Percentiles rank a stretch among this genome's conserved stretches.
Conservation (phyloP, 2,888 invertebrate species). For the Lochmaea crataegi region DNA sequence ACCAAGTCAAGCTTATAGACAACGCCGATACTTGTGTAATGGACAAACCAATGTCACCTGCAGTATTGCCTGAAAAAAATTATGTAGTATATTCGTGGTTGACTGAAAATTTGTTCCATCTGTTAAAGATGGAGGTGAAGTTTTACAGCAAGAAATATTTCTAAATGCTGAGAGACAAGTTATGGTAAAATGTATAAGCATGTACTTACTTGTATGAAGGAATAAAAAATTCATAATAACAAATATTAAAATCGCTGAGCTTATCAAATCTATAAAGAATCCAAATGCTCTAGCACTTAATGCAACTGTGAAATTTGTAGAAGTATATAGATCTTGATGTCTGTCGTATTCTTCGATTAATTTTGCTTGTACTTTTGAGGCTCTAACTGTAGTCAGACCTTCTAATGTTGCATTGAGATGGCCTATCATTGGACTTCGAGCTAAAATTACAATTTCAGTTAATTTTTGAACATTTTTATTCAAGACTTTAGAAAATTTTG, state of each 20-base stretch:
- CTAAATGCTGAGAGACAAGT: too few species aligned
- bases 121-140: too few species aligned
- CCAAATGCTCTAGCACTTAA: slow-evolving; percentile 58
- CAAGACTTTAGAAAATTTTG: neutral
- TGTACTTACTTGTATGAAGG: slow-evolving; percentile 52
- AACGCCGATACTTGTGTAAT: slow-evolving; percentile 83
- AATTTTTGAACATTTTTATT: neutral
- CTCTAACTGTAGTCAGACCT: slow-evolving; percentile 61
- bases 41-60: slow-evolving; percentile 67
- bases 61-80: slow-evolving; percentile 48
- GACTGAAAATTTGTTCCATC: too few species aligned
- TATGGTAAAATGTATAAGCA: too few species aligned
- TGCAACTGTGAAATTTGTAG: slow-evolving; percentile 56
- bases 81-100: too few species aligned
- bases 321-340: slow-evolving; percentile 61
- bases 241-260: slow-evolving; percentile 49
- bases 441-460: too few species aligned
- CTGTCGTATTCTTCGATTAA: slow-evolving; percentile 59
- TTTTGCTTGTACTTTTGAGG: slow-evolving; percentile 57
- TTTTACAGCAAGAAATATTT: too few species aligned
- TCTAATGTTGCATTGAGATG: slow-evolving; percentile 62
- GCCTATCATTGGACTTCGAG: slow-evolving; percentile 61
- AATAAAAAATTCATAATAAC: slow-evolving; percentile 50
- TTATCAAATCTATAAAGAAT: slow-evolving; percentile 56
- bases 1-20: slow-evolving; percentile 74